Percentiles rank a stretch among this genome's conserved stretches.
These are phyloP conservation scores for Bufo gargarizans DNA, from an alignment of 2,113 vertebrate genomes.

Conservation along the genomic window DNA sequence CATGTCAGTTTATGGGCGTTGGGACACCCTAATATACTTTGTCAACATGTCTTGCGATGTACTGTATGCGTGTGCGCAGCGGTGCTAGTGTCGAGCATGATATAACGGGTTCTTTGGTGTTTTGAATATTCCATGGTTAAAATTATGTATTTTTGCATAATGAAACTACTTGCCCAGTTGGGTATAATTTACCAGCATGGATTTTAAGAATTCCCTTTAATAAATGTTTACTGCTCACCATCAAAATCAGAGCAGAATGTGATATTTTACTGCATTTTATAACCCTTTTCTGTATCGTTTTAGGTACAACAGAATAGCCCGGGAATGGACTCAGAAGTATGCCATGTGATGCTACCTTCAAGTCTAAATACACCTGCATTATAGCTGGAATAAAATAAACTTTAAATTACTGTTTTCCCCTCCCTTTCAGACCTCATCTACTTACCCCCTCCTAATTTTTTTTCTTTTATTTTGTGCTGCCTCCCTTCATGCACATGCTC, in stretches of 20 bases:
- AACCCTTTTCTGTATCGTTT: constrained; percentile 56
- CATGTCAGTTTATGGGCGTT: not conserved
- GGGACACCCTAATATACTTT: not conserved
- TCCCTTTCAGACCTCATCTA: constrained; percentile 84
- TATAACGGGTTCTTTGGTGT: not conserved
- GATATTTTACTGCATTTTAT: not conserved
- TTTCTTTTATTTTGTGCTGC: constrained; percentile 77
- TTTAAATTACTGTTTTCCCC: constrained; percentile 89
- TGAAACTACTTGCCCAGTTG: no score
- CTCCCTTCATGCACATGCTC: constrained; percentile 87
- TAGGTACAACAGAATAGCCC: constrained; percentile 99
- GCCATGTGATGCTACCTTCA: constrained; percentile 94
- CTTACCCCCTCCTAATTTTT: constrained; percentile 83
- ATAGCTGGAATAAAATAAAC: constrained; percentile 87
- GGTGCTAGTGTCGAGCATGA: not conserved
- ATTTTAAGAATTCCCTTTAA: not conserved
- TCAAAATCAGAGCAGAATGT: no score
- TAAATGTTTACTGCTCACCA: not conserved
- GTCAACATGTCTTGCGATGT: not conserved
- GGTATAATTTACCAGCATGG: no score
- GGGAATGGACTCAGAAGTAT: constrained; percentile 99
- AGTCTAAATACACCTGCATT: constrained; percentile 83
- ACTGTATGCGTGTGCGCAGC: not conserved
- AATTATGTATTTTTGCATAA: no score
- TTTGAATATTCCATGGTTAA: not conserved